Base-by-base conservation (phyloP, 2,888 invertebrate genomes). In the Himalopsyche kuldschensis region DNA sequence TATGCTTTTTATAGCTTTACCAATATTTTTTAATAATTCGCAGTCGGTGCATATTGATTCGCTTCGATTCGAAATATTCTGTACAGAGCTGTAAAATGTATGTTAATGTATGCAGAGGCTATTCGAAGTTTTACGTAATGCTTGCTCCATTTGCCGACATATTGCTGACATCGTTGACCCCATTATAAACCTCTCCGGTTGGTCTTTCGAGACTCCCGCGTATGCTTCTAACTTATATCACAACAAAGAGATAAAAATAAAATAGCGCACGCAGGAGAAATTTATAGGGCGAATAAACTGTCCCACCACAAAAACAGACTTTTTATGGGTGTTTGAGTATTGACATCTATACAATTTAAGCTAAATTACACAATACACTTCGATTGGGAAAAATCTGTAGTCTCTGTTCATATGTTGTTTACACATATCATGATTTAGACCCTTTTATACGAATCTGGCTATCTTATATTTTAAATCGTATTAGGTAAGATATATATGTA, bases 121-220 rank as follows among this genome's bases (percentile, higher is more conserved):
- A 69, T 69, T 69, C 27, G 69, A 69, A 69, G 69, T 69, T 69
- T 69, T 69, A 69, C 69, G 69, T 69, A 69, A 69, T 69, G 69
- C 69, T 69, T 69, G 69, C 69, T 69, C 69, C 69, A 69, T 69
- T 69, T 69, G 69, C 69, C 30, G 69, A 69, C 69, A 69, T 69
- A 69, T 69, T 69, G 69, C 69, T 69, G 69, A 69, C 69, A 69
- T 69, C 69, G 69, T 69, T 69, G 69, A 69, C 69, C 69, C 69
- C 69, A 69, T 69, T 69, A 69, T 69, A 69, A 69, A 69, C 30
- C 69, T 69, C 69, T 69, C 69, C 69, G 30, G 69, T 69, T 69
- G 69, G 69, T 69, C 69, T 69, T 69, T 30, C 27, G 69, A 69
- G 69, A 69, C 69, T 69, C 69, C 69, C 69, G 69, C 69, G 27